Evolutionary conservation across 2,888 invertebrate genomes (phyloP).

Genomic region (Osmoderma eremita): DNA sequence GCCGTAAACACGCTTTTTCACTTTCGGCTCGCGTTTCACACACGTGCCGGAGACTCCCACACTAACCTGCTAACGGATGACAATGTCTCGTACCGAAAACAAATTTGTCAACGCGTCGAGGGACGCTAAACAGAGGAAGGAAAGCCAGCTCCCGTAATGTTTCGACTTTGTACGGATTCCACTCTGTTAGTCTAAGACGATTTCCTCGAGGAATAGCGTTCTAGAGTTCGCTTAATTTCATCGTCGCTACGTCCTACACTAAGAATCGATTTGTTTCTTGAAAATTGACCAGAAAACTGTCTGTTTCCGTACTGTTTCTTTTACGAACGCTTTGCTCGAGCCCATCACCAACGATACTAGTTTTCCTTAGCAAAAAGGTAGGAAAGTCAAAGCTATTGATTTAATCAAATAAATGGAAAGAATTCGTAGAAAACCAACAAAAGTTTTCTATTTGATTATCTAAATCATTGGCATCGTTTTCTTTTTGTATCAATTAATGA

Average conservation of each 20-base stretch:
- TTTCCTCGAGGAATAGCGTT: conserved; percentile 26
- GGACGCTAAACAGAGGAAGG: conserved; percentile 21
- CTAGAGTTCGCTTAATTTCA: conserved; percentile 18
- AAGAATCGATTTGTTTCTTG: conserved; percentile 21
- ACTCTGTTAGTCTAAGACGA: conserved; percentile 1
- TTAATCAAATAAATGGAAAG: too few relatives aligned
- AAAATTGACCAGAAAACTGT: neutral
- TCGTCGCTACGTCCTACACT: conserved; percentile 18
- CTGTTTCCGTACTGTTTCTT: too few relatives aligned
- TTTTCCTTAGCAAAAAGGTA: too few relatives aligned
- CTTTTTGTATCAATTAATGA: too few relatives aligned
- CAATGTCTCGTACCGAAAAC: conserved; percentile 53
- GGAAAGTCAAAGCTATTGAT: too few relatives aligned
- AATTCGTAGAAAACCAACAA: too few relatives aligned
- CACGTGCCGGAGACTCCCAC: conserved; percentile 37
- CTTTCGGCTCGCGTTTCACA: conserved; percentile 33
- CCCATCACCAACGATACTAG: too few relatives aligned
- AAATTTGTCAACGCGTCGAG: conserved; percentile 59
- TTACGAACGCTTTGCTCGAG: too few relatives aligned
- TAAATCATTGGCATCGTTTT: too few relatives aligned
- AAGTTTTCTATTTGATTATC: too few relatives aligned
- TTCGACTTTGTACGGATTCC: conserved; percentile 7
- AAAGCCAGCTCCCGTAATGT: neutral
- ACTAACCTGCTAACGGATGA: conserved; percentile 42
- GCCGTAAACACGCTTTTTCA: conserved; percentile 47